These are phyloP conservation scores for Globia sparganii DNA, from an alignment of 2,888 invertebrate genomes.

Conservation along the genomic window DNA sequence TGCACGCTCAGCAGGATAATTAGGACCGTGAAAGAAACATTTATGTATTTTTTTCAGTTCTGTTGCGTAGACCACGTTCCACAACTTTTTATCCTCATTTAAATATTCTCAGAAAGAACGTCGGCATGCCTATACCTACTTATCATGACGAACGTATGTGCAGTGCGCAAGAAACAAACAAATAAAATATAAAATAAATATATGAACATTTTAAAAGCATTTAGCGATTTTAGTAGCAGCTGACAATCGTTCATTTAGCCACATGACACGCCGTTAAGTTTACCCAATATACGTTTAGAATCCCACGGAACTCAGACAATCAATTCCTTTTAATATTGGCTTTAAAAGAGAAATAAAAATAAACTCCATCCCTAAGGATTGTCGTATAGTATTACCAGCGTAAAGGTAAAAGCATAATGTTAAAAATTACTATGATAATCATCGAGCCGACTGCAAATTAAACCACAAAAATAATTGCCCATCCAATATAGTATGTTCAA, in stretches of 20 bases:
- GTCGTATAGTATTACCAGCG: constrained; percentile 68
- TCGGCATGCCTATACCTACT: constrained; percentile 15
- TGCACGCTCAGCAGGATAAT: constrained; percentile 18
- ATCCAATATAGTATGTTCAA: constrained; percentile 77
- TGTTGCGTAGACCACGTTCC: not conserved
- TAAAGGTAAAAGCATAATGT: constrained; percentile 64
- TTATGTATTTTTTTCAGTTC: constrained; percentile 10
- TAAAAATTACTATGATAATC: constrained; percentile 80
- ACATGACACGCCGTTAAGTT: constrained; percentile 53
- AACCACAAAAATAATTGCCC: constrained; percentile 86
- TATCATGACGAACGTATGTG: constrained; percentile 38
- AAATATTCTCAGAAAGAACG: constrained; percentile 40
- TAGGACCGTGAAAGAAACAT: not conserved
- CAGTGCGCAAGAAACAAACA: constrained; percentile 16
- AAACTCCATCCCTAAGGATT: constrained; percentile 64
- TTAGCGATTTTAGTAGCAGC: constrained; percentile 50
- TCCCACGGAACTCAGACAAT: constrained; percentile 58
- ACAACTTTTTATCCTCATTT: constrained; percentile 29
- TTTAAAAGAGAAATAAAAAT: constrained; percentile 74
- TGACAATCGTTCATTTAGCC: constrained; percentile 58
- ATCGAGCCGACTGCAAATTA: constrained; percentile 80
- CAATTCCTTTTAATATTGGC: constrained; percentile 66
- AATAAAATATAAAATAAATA: constrained; percentile 34
- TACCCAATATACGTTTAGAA: constrained; percentile 58
- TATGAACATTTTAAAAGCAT: constrained; percentile 40